Conservation (phyloP, 2,797 vertebrate species). For the Agapornis canus region DNA sequence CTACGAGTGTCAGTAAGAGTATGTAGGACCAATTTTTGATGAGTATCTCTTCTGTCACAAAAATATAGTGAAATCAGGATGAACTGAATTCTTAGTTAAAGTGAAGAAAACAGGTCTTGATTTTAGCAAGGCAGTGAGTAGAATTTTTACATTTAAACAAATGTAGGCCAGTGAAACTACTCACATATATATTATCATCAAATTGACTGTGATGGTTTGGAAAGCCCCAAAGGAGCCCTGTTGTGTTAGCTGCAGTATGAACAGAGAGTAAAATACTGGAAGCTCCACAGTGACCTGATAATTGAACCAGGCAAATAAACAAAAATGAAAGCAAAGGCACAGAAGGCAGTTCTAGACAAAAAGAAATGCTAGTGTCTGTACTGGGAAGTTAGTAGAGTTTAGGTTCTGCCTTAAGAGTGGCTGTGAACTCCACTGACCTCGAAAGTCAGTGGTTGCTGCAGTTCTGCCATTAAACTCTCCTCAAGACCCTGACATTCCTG, state of each 20-base stretch:
- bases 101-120: background rate
- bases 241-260: background rate
- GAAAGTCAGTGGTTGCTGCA: background rate
- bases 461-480: background rate
- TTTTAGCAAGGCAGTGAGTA: background rate
- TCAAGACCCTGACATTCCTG: background rate
- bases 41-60: background rate
- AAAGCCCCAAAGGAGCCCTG: background rate
- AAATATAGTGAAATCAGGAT: rapidly evolving
- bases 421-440: background rate
- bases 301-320: background rate
- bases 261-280: background rate
- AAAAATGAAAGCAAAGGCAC: background rate
- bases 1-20: background rate
- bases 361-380: background rate
- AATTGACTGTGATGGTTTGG: background rate
- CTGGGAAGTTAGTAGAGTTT: background rate
- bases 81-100: background rate
- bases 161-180: background rate
- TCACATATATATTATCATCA: rapidly evolving
- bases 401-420: background rate
- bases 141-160: background rate
- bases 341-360: background rate
- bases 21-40: background rate
- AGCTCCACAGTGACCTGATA: background rate